Evolutionary conservation across 2,797 vertebrate genomes (phyloP).

Genomic region (Falco columbarius): DNA sequence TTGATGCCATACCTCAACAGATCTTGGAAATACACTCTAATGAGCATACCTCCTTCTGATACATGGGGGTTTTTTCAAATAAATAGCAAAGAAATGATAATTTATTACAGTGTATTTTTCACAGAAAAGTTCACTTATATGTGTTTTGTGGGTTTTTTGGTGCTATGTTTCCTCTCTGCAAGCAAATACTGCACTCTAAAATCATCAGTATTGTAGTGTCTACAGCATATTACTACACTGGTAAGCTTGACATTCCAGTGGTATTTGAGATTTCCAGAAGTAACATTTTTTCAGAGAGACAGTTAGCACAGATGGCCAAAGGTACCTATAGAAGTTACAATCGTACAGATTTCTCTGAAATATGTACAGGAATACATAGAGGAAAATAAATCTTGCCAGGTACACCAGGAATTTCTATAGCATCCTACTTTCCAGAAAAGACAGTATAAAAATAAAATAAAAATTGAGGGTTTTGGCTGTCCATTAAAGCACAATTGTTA

Average conservation of each 20-base stretch:
- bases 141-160: accelerated
- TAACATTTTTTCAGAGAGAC: not conserved
- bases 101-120: not conserved
- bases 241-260: not conserved
- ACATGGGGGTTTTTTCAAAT: not conserved
- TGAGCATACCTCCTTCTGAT: not conserved
- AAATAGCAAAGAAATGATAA: not conserved
- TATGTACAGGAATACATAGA: not conserved
- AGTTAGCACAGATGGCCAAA: not conserved
- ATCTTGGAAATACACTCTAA: not conserved
- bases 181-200: not conserved
- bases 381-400: not conserved
- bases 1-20: not conserved
- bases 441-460: not conserved
- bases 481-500: not conserved
- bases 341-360: not conserved
- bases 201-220: not conserved
- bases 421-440: not conserved
- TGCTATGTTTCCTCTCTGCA: not conserved
- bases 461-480: not conserved
- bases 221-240: not conserved
- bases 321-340: not conserved
- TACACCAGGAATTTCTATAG: not conserved
- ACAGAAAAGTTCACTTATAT: not conserved
- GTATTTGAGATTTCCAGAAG: not conserved